Conservation (phyloP, 2,797 vertebrate species). For the Sebastes nivosus region DNA sequence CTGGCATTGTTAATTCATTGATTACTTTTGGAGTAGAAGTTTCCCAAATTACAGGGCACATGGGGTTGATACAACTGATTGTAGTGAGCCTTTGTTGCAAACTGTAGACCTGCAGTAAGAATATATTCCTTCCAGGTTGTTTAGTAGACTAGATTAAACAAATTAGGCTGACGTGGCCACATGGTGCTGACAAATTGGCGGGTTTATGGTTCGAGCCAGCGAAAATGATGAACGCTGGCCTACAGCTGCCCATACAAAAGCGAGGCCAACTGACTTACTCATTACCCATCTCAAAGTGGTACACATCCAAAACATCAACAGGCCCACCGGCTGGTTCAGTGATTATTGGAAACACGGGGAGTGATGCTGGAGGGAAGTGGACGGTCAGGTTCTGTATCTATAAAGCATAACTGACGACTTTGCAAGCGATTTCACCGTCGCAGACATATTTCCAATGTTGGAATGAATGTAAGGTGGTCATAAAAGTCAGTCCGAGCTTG, state of each 20-base stretch:
- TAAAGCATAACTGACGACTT: background rate
- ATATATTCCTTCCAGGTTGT: constrained; percentile 21
- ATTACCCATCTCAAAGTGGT: constrained; percentile 25
- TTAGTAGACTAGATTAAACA: constrained; percentile 33
- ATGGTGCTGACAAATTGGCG: constrained; percentile 48
- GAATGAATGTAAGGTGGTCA: too few species aligned
- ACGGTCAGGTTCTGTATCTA: background rate
- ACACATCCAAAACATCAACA: constrained; percentile 20
- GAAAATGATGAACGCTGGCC: constrained; percentile 40
- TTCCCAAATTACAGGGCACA: background rate
- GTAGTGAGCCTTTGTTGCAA: background rate
- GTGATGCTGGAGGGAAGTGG: background rate
- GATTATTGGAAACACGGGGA: background rate
- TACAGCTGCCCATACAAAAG: constrained; percentile 39
- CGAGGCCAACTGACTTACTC: constrained; percentile 29
- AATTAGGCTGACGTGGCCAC: constrained; percentile 33
- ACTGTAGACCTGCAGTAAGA: background rate
- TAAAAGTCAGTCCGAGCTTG: too few species aligned
- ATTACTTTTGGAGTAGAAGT: background rate
- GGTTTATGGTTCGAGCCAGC: constrained; percentile 33
- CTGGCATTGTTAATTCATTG: background rate
- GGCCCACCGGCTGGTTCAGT: background rate
- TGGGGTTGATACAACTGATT: background rate
- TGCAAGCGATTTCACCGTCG: too few species aligned
- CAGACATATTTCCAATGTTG: too few species aligned